Base-by-base conservation (phyloP, 2,888 invertebrate species). In the Silvanus unidentatus region DNA sequence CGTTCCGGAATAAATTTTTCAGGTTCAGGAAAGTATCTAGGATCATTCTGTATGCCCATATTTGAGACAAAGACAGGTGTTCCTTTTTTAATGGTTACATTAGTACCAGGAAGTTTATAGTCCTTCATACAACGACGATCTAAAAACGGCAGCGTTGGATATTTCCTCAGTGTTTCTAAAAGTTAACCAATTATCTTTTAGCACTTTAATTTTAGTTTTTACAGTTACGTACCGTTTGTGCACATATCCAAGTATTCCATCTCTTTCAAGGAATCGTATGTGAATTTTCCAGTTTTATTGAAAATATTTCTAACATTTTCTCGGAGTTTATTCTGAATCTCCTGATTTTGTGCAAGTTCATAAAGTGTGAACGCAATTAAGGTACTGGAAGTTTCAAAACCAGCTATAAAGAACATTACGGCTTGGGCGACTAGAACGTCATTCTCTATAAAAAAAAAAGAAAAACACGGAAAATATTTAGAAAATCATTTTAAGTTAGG, bases 221-320 rank as follows among this genome's bases (percentile, higher is more conserved):
- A 22, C 8, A 22, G 22, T 22, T 22, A 40, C 12, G 9, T 8
- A 41, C 39, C 44, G 3, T 9, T 10, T 29, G 75, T 54, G 1
- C 73, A 73, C 60, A 68, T 69, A 30, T 75, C 73, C 50, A 77
- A 54, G 48, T 75, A 77, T 5, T 63, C 62, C 74, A 77, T 73
- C 11, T 73, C 70, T 38, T 66, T 62, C 1, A 77, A 29, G 0
- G 65, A 53, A 2, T 76, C 74, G 45, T 71, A 75, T 8, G 66
- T 71, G 1, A 76, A 34, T 6, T 52, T 54, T 0, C 68, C 71
- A 2, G 63, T 51, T 22, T 64, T 62, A 1, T 58, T 47, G 11
- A 70, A 39, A 4, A 59, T 51, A 1, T 44, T 38, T 1, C 55
- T 46, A 11, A 76, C 63, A 56, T 78, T 75, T 4, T 61, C 37